Evolutionary conservation across 1,140 invertebrate species (phyloP).

Genomic region (Zeugodacus cucurbitae): DNA sequence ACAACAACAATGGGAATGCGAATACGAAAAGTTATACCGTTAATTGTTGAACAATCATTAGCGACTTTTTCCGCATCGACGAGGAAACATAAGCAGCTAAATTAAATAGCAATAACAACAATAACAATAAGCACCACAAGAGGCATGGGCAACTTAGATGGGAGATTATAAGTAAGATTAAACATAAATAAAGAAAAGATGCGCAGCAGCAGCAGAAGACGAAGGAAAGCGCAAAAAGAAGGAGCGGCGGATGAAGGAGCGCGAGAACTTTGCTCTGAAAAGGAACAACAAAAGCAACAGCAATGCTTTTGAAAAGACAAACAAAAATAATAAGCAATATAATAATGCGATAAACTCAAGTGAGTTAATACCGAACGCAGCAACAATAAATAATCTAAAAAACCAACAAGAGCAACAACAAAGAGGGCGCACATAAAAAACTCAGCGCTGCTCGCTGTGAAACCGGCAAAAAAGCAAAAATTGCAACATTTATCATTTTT

Average conservation of each 20-base stretch:
- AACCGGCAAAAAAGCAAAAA: neutral
- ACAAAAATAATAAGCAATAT: slow-evolving; percentile 15
- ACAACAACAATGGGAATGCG: neutral
- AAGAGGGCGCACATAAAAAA: neutral
- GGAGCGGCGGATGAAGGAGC: neutral
- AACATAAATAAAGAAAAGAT: slow-evolving; percentile 24
- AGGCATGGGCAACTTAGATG: neutral
- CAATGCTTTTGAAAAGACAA: neutral
- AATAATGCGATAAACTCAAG: slow-evolving; percentile 29
- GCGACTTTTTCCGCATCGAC: slow-evolving; percentile 12
- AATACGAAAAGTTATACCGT: neutral
- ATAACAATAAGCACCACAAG: neutral
- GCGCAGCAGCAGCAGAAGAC: neutral
- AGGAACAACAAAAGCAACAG: neutral
- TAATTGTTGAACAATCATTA: slow-evolving; percentile 16
- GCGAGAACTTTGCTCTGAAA: neutral
- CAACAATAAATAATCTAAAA: neutral
- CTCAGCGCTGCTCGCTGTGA: neutral
- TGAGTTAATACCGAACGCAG: slow-evolving; percentile 11
- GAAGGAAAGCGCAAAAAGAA: neutral
- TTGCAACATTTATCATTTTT: slow-evolving; percentile 30
- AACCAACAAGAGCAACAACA: neutral
- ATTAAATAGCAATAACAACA: neutral
- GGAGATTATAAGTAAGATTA: neutral
- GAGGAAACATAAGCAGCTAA: neutral